These are phyloP conservation scores for Alectoris magna DNA, from an alignment of 2,797 vertebrate genomes.

Conservation along the genomic window DNA sequence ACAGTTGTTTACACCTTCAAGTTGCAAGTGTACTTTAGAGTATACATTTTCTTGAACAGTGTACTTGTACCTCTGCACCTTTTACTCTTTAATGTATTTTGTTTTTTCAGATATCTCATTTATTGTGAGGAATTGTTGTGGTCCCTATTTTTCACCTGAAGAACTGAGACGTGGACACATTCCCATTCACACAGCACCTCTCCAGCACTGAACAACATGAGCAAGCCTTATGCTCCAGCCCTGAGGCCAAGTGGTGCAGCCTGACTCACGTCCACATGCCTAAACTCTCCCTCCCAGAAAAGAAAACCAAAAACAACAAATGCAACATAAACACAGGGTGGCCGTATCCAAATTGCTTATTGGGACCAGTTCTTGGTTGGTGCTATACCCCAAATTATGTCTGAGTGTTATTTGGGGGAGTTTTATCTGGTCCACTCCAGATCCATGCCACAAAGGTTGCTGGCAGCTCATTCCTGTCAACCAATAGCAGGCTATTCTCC, in stretches of 20 bases:
- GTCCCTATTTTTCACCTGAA: not conserved
- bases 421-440: not conserved
- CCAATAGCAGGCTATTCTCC: accelerated
- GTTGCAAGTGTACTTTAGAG: not conserved
- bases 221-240: not conserved
- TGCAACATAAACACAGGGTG: not conserved
- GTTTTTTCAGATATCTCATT: not conserved
- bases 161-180: not conserved
- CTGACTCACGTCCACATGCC: constrained; percentile 64
- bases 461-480: accelerated
- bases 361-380: not conserved
- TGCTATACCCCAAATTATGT: not conserved
- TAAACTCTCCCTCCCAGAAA: not conserved
- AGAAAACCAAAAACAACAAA: not conserved
- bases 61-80: not conserved
- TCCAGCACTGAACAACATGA: not conserved
- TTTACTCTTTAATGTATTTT: not conserved
- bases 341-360: not conserved
- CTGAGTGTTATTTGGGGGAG: not conserved
- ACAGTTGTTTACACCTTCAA: not conserved
- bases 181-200: not conserved
- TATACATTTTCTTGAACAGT: accelerated
- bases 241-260: not conserved
- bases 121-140: not conserved
- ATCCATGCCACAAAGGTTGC: accelerated